Base-by-base conservation (phyloP, 1,140 invertebrate species). In the Zaprionus nigranus region DNA sequence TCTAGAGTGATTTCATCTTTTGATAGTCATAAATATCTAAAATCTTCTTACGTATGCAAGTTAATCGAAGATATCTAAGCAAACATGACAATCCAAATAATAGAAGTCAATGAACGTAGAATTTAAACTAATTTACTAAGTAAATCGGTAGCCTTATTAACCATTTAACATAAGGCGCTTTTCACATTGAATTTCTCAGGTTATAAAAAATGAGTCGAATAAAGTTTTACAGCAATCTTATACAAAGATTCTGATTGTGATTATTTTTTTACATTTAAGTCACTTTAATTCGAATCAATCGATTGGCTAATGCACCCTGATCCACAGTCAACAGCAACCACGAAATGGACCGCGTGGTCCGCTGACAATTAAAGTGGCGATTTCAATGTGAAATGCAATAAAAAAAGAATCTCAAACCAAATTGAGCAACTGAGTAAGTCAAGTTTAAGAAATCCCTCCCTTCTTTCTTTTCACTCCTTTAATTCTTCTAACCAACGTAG, bases 371-470 rank as follows among this genome's bases (percentile, higher is more conserved):
- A n/a, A n/a, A n/a, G n/a, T 81, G 82, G 56, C 65, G 69, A 85
- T 78, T 84, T 85, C 83, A 85, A 78, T 81, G 66, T 59, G 61
- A 61, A 80, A 80, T 60, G 58, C n/a, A 53, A 58, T 53, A 58
- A 4, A 63, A 63, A 61, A 69, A 62, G 72, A 56, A 40, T 67
- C 59, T 56, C 43, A 34, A 53, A 56, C 38, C 66, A 78, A 84
- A 85, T 86, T 84, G 82, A 84, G 82, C 82, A 84, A 76, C 73
- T 72, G 73, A 62, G 17, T 34, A 30, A 30, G 40, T 28, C 34
- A 30, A 70, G 53, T 70, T 57, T 43, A 70, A 63, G 53, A 65
- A 58, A 62, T 63, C 5, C 4, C 30, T 49, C 28, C 22, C 30
- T 36, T 24, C n/a, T 15, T 28, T n/a, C 49, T 53, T 43, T 38